Base-by-base conservation (phyloP, 2,113 vertebrate genomes). In the Suricata suricatta region DNA sequence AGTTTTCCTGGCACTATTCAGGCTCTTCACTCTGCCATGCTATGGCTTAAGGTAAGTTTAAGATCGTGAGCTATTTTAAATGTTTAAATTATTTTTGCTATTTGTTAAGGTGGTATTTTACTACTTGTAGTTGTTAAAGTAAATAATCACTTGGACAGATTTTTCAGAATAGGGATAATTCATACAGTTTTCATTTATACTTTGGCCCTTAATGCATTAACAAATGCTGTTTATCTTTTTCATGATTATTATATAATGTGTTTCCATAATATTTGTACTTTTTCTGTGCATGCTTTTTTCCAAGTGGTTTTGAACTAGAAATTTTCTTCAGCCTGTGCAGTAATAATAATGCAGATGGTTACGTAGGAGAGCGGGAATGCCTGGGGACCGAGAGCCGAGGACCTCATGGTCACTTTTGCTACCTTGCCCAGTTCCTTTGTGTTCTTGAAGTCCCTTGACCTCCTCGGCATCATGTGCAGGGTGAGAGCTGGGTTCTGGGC, bases 21-120 rank as follows among this genome's bases (percentile, higher is more conserved):
- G 99, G 89, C 99, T 99, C 97, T 97, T 99, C 98, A 99, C 99
- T 41, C 98, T 99, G 97, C 99, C 99, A 60, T 99, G 99, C 98
- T 99, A 99, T 97, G 99, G 99, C 96, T 99, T 99, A 98, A 99
- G 99, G 99, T 99, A 99, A 98, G 99, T 98, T 96, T n/a, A 23
- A 87, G 44, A 86, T 50, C 15, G 12, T 69, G 68, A 41, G n/a
- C 54, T 79, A 2, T 60, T 83, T 80, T 27, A 33, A 50, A 29
- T 50, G 21, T 81, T 66, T 63, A 69, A 21, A 19, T 35, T 77
- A 23, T 44, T 97, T 96, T 88, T 94, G 72, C 63, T 69, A 29
- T 27, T 92, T 33, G 6, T 60, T 16, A 47, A 76, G 29, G 74
- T 74, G 27, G 38, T 77, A 76, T 77, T 77, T 77, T 94, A 79